Conservation (phyloP, 2,113 vertebrate genomes). For the Donacobius atricapilla region DNA sequence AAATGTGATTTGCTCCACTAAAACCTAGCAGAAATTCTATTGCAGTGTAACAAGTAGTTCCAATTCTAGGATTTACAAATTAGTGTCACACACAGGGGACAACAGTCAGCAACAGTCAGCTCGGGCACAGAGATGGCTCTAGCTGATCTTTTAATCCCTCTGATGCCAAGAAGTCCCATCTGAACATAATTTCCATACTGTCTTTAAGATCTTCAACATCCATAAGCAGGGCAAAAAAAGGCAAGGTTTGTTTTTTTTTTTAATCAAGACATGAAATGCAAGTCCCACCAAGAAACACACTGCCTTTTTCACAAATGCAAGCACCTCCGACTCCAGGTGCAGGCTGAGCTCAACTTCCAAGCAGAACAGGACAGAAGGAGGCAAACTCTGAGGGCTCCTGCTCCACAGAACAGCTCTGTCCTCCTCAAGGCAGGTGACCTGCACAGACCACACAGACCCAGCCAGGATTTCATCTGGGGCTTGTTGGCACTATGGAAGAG, state of each 20-base stretch:
- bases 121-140: neutral
- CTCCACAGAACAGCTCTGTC: fast-evolving
- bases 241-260: neutral
- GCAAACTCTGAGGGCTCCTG: neutral
- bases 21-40: neutral
- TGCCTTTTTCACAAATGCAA: neutral
- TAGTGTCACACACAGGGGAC: neutral
- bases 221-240: neutral
- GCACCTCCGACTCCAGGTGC: fast-evolving
- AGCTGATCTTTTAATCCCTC: neutral
- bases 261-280: neutral
- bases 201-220: neutral
- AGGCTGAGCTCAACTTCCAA: neutral
- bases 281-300: fast-evolving
- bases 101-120: neutral
- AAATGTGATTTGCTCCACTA: neutral
- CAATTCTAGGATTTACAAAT: neutral
- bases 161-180: neutral
- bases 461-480: neutral
- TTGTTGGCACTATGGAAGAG: neutral
- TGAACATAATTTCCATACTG: neutral
- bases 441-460: neutral
- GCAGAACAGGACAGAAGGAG: fast-evolving
- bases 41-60: neutral
- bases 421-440: neutral